phyloP scores from a whole-genome alignment of 1,140 invertebrate species.

The Holotrichia oblita region DNA sequence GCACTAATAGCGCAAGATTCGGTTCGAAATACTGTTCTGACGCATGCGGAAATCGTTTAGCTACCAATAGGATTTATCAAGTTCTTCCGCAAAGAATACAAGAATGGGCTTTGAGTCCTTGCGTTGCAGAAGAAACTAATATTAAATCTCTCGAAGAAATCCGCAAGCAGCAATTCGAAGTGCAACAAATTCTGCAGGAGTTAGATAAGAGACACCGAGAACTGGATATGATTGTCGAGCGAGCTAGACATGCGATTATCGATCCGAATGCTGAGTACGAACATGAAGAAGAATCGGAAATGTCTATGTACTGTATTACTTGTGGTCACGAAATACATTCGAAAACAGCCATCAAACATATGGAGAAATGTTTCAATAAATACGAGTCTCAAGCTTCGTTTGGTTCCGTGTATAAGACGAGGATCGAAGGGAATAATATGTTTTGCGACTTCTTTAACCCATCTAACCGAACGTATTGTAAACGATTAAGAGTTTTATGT shows the following conservation, averaged over 20 bases:
- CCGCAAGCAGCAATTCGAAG: conserved; percentile 79
- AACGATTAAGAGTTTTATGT: conserved; percentile 92
- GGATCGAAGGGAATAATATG: conserved; percentile 92
- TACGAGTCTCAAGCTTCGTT: conserved; percentile 94
- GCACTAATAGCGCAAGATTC: conserved; percentile 77
- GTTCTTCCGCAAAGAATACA: conserved; percentile 91
- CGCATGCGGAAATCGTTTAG: conserved; percentile 91
- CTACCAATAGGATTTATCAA: conserved; percentile 86
- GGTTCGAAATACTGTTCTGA: conserved; percentile 68
- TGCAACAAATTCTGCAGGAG: conserved; percentile 78
- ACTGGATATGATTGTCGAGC: conserved; percentile 83
- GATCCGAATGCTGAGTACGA: conserved; percentile 73
- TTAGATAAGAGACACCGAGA: conserved; percentile 80
- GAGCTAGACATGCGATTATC: conserved; percentile 75
- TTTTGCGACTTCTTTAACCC: conserved; percentile 98
- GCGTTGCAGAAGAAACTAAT: conserved; percentile 83
- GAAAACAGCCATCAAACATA: conserved; percentile 88
- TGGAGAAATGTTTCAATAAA: conserved; percentile 97
- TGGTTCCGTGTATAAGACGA: conserved; percentile 92
- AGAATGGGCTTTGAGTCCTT: conserved; percentile 92
- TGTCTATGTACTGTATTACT: conserved; percentile 94
- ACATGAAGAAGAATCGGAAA: conserved; percentile 76
- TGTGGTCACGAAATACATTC: conserved; percentile 95
- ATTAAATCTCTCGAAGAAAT: conserved; percentile 74
- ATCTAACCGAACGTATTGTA: conserved; percentile 92